These are phyloP conservation scores for Lagodon rhomboides DNA, from an alignment of 2,797 vertebrate genomes.

Conservation along the genomic window DNA sequence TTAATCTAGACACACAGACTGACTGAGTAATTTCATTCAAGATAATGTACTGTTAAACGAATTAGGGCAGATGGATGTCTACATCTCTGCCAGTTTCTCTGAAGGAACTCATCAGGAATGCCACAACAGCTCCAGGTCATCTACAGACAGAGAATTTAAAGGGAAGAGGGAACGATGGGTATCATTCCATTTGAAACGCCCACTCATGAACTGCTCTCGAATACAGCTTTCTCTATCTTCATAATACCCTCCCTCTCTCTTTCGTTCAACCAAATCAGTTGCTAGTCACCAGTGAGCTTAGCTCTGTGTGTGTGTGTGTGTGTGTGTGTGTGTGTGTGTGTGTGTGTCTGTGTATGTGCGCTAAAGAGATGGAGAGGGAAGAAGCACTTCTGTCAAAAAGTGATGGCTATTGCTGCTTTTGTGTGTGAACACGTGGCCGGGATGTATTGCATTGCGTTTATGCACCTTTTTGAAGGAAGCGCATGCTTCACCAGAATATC, in stretches of 20 bases:
- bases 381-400: slow-evolving; percentile 7
- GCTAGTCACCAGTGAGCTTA: slow-evolving; percentile 13
- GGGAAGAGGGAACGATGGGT: slow-evolving; percentile 41
- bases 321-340: neutral
- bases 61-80: neutral
- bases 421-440: slow-evolving; percentile 13
- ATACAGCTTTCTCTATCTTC: slow-evolving; percentile 40
- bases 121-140: slow-evolving; percentile 20
- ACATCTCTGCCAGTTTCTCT: slow-evolving; percentile 20
- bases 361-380: slow-evolving; percentile 7
- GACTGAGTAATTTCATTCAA: neutral
- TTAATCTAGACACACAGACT: neutral
- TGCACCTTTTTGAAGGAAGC: slow-evolving; percentile 55
- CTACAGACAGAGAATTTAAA: slow-evolving; percentile 14
- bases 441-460: slow-evolving; percentile 25
- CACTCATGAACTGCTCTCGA: slow-evolving; percentile 64
- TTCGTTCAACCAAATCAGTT: slow-evolving; percentile 34
- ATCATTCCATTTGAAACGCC: slow-evolving; percentile 56
- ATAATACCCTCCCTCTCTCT: slow-evolving; percentile 8
- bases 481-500: slow-evolving; percentile 66
- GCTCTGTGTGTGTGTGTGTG: slow-evolving; percentile 24
- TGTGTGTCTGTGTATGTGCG: too few species aligned
- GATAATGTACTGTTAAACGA: neutral
- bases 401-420: slow-evolving; percentile 6
- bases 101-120: slow-evolving; percentile 41